phyloP scores from a whole-genome alignment of 1,140 invertebrate genomes.

The Drosophila obscura region DNA sequence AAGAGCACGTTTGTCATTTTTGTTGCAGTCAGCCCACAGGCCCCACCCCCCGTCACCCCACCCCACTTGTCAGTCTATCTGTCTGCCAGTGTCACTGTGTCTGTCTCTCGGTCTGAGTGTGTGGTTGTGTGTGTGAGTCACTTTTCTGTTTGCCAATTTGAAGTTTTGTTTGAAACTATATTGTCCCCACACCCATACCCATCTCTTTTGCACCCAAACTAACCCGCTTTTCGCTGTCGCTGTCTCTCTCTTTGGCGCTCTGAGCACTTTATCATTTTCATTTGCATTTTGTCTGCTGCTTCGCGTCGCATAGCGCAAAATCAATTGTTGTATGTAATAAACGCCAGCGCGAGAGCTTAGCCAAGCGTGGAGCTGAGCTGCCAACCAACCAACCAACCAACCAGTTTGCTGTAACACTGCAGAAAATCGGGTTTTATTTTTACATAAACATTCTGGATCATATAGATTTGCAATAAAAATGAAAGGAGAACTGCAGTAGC shows the following conservation, averaged over 20 bases:
- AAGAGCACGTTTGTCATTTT: constrained; percentile 81
- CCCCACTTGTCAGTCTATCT: constrained; percentile 16
- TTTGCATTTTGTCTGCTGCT: constrained; percentile 61
- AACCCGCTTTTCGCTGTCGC: not conserved
- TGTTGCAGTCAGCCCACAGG: constrained; percentile 55
- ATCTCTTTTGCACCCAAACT: not conserved
- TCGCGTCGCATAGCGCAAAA: constrained; percentile 50
- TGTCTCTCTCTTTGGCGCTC: constrained; percentile 5
- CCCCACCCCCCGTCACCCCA: not conserved
- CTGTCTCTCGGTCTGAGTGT: not conserved
- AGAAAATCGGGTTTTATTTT: constrained; percentile 35
- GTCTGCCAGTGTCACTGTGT: constrained; percentile 7
- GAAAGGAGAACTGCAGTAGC: too few species aligned
- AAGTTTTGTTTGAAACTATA: constrained; percentile 69
- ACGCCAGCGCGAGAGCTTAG: constrained; percentile 20
- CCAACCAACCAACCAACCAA: constrained; percentile 9
- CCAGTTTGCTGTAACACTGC: constrained; percentile 28
- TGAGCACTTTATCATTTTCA: constrained; percentile 57
- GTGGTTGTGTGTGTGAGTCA: constrained; percentile 31
- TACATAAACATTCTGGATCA: constrained; percentile 26
- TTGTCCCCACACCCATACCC: constrained; percentile 5
- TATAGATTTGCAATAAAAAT: constrained; percentile 1
- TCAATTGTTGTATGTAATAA: constrained; percentile 68
- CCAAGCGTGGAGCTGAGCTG: constrained; percentile 11
- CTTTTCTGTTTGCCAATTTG: constrained; percentile 61